Conservation (phyloP, 1,140 invertebrate genomes). For the Caligus rogercresseyi region DNA sequence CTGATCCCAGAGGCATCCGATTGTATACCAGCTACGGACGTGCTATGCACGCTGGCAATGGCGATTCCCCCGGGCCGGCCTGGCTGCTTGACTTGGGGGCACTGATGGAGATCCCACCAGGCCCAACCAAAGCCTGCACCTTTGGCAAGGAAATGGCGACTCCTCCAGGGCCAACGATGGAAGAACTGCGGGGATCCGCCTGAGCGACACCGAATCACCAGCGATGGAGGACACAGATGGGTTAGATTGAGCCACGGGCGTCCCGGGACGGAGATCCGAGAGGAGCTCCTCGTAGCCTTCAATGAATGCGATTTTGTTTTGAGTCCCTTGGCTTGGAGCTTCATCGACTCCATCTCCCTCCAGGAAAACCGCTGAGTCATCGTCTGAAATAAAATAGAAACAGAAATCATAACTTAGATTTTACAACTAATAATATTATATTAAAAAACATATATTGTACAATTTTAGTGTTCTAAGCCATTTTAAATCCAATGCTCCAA, state of each 20-base stretch:
- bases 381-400: not conserved
- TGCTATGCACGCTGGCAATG: not conserved
- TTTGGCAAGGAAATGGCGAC: conserved; percentile 1
- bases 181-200: not conserved
- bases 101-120: not conserved
- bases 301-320: not conserved
- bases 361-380: not conserved
- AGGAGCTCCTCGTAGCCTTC: not conserved
- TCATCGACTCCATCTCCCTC: no score
- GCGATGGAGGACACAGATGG: not conserved
- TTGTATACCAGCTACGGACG: not conserved
- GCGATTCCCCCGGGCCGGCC: not conserved
- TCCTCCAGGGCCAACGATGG: not conserved
- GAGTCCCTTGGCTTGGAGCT: not conserved
- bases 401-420: no score
- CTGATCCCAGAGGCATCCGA: not conserved
- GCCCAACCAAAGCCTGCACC: not conserved
- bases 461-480: no score
- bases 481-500: no score
- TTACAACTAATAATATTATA: no score
- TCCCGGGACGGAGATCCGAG: not conserved
- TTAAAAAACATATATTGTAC: no score
- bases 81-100: not conserved
- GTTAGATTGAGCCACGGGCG: not conserved
- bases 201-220: conserved; percentile 1